A percentile compares a stretch with the other conserved stretches of the same genome.
These are phyloP conservation scores for Xerus rutilus DNA, from an alignment of 2,797 vertebrate genomes.

Conservation along the genomic window DNA sequence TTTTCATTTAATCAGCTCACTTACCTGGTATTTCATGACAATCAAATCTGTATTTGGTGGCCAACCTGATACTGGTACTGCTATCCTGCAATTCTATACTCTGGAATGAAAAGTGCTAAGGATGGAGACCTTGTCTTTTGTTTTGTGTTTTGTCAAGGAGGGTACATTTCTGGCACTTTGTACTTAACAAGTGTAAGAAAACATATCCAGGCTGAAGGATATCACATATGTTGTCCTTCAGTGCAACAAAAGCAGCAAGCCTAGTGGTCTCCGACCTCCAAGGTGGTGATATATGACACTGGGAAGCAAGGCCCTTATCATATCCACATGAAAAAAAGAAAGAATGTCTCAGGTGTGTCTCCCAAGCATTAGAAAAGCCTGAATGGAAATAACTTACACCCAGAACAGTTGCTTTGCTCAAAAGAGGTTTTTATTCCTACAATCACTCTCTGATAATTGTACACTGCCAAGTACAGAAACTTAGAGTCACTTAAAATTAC, in stretches of 20 bases:
- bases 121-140: constrained; percentile 29
- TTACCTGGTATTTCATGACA: not conserved
- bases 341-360: not conserved
- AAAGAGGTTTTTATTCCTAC: not conserved
- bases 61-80: not conserved
- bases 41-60: not conserved
- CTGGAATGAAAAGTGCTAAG: constrained; percentile 44
- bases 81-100: constrained; percentile 13
- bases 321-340: not conserved
- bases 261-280: not conserved
- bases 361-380: not conserved
- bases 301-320: constrained; percentile 7
- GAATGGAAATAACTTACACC: constrained; percentile 32
- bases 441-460: not conserved
- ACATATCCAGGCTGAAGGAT: not conserved
- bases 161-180: constrained; percentile 56
- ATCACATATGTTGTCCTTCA: not conserved
- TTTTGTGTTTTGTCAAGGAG: constrained; percentile 23
- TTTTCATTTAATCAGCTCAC: not conserved
- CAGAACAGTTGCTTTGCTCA: not conserved
- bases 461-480: constrained; percentile 1
- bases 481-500: constrained; percentile 38
- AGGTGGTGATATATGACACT: not conserved
- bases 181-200: constrained; percentile 56
- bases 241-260: constrained; percentile 18